Base-by-base conservation (phyloP, 1,140 invertebrate genomes). In the Anastrepha obliqua region DNA sequence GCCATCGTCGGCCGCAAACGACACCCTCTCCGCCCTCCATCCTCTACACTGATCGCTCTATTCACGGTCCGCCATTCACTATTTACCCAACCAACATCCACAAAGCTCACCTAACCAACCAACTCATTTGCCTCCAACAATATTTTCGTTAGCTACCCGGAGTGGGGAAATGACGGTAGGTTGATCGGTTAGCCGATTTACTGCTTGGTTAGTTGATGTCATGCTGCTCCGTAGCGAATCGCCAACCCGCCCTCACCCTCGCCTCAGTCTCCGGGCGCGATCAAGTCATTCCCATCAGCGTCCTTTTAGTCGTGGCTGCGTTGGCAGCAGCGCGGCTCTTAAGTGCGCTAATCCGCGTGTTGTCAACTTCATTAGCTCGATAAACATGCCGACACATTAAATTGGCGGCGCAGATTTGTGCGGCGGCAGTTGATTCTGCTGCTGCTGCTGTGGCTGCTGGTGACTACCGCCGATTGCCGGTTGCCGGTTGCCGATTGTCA, bases 281-380 rank as follows among this genome's bases (percentile, higher is more conserved):
- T 39, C 20, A 47, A 5, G 4, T 74, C 67, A 70, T 70, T 70
- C 39, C 3, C 65, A 20, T 5, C 29, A 47, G 17, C 67, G 42
- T 74, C 67, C 67, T 74, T 74, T 74, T 74, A 42, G 20, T 29
- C 51, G 44, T 81, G 7, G n/a, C 20, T 11, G n/a, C n/a, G 20
- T 67, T 67, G 7, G 7, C 8, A 62, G 60, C 60, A 67, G 29
- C 64, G 7, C 67, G 42, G 70, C 74, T 29, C 74, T 81, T 81
- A 81, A 81, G 74, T 93, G 92, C 92, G 92, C 90, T 93, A 93
- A 93, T 93, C 91, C 91, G 92, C 90, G 92, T 93, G 92, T 93
- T 93, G 92, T 93, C 92, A 93, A 93, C 92, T 93, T 93, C 92
- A 93, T 93, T 93, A 93, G 92, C 91, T 81, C 91, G 92, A 93